phyloP scores from a whole-genome alignment of 2,888 invertebrate genomes.

The Eupeodes latifasciatus region DNA sequence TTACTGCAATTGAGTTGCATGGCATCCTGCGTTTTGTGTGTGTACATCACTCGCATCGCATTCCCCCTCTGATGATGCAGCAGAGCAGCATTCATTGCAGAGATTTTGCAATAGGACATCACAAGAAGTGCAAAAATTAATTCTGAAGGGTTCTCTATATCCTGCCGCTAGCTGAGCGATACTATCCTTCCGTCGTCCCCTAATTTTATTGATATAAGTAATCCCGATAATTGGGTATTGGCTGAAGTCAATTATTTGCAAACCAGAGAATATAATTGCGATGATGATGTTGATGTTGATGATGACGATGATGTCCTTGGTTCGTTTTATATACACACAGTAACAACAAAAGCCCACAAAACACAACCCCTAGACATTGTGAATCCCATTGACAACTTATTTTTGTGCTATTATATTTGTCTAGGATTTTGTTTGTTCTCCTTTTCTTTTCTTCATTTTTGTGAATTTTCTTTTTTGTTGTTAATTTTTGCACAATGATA shows the following conservation, averaged over 20 bases:
- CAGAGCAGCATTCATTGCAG: background rate
- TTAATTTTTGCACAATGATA: conserved; percentile 63
- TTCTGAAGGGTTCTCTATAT: conserved; percentile 50
- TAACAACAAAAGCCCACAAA: conserved; percentile 32
- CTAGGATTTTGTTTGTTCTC: conserved; percentile 55
- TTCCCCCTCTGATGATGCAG: background rate
- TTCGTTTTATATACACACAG: background rate
- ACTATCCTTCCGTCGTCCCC: conserved; percentile 52
- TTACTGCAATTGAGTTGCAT: conserved; percentile 65
- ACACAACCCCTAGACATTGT: conserved; percentile 47
- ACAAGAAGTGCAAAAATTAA: conserved; percentile 64
- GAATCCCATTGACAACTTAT: conserved; percentile 64
- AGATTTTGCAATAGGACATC: conserved; percentile 47
- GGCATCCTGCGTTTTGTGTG: conserved; percentile 24
- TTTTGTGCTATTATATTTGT: conserved; percentile 60
- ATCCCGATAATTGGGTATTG: conserved; percentile 75
- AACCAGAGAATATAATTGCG: conserved; percentile 61
- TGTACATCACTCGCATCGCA: background rate
- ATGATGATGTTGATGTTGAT: conserved; percentile 23
- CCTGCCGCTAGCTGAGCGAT: background rate
- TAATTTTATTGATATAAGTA: conserved; percentile 72
- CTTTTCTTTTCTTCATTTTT: conserved; percentile 22
- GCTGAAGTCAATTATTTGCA: conserved; percentile 75
- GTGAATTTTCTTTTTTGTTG: conserved; percentile 28
- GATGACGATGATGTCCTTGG: conserved; percentile 43